Evolutionary conservation across 2,113 vertebrate genomes (phyloP).

Genomic region (Prinia subflava): DNA sequence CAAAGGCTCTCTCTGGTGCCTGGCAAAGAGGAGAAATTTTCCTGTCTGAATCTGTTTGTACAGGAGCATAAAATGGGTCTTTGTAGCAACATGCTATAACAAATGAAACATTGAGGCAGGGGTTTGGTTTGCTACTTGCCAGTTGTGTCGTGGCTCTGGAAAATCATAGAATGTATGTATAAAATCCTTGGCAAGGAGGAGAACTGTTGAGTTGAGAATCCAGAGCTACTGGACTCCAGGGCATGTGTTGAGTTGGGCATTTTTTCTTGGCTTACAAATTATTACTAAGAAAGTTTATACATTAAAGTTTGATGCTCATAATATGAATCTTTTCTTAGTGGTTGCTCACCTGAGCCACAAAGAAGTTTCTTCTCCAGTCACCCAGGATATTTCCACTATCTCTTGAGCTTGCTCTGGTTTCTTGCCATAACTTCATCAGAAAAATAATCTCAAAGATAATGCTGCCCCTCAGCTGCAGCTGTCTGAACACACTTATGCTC

Average conservation of each 20-base stretch:
- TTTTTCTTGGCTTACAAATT: neutral
- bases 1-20: constrained; percentile 35
- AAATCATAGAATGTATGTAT: neutral
- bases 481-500: accelerated
- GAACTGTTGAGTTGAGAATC: neutral
- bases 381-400: neutral
- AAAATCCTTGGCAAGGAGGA: neutral
- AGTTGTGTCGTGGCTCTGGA: neutral
- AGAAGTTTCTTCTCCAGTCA: neutral
- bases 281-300: neutral
- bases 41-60: neutral
- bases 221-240: neutral
- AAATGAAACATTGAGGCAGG: neutral
- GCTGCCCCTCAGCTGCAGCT: neutral
- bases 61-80: neutral
- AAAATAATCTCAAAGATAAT: neutral
- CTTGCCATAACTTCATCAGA: neutral
- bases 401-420: neutral
- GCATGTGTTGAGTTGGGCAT: neutral
- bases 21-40: constrained; percentile 19
- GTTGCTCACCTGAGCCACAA: neutral
- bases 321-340: neutral
- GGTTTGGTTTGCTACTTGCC: neutral
- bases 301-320: neutral
- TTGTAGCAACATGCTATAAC: neutral